Conservation (phyloP, 1,140 invertebrate species). For the Spodoptera frugiperda region DNA sequence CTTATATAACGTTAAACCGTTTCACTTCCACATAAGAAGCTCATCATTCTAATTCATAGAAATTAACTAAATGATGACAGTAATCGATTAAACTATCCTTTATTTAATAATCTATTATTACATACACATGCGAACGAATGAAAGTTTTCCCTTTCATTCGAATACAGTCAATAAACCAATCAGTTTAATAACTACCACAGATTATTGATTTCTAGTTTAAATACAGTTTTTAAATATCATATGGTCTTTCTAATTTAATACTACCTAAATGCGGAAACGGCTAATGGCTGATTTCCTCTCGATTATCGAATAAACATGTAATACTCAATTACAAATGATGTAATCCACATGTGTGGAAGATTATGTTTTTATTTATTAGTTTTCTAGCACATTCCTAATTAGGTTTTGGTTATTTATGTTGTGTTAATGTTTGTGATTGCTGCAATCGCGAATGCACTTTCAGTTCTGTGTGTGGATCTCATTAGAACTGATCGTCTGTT, state of each 20-base stretch:
- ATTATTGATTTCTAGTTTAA: slow-evolving; percentile 22
- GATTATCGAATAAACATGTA: slow-evolving; percentile 24
- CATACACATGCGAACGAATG: slow-evolving; percentile 13
- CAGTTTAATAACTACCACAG: slow-evolving; percentile 26
- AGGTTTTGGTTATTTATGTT: background rate
- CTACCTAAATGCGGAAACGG: slow-evolving; percentile 31
- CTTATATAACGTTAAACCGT: no score
- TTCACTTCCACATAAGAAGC: no score
- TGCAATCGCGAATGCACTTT: no score
- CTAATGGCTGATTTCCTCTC: slow-evolving; percentile 37
- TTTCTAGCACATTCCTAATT: background rate
- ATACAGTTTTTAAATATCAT: slow-evolving; percentile 34
- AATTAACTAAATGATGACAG: background rate
- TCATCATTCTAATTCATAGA: no score
- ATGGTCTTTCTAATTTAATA: slow-evolving; percentile 36
- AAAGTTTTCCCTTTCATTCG: slow-evolving; percentile 2
- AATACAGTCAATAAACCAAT: background rate
- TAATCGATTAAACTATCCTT: slow-evolving; percentile 1
- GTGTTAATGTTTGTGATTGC: no score
- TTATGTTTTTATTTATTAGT: slow-evolving; percentile 10
- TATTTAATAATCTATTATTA: slow-evolving; percentile 24
- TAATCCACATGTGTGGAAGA: slow-evolving; percentile 16
- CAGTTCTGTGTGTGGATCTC: no score
- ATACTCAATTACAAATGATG: slow-evolving; percentile 30
- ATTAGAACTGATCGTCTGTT: no score